Conservation (phyloP, 2,113 vertebrate species). For the Rhabdornis inornatus region DNA sequence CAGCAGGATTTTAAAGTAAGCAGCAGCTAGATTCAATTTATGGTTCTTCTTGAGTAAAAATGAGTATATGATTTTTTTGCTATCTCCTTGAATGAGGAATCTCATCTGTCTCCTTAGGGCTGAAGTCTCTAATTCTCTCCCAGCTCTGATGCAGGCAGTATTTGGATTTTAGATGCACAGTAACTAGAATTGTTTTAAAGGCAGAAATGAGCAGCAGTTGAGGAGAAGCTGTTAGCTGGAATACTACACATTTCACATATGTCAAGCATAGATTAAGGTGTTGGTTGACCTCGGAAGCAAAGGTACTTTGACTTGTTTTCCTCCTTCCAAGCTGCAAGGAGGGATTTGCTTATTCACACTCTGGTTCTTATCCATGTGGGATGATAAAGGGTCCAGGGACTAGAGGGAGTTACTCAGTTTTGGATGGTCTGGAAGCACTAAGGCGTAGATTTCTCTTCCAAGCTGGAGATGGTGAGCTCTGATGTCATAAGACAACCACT, state of each 20-base stretch:
- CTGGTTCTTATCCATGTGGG: background rate
- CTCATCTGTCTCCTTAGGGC: background rate
- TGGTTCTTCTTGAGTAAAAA: background rate
- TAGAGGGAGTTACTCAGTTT: background rate
- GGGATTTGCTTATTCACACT: background rate
- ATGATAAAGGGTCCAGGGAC: background rate
- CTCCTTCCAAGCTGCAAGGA: background rate
- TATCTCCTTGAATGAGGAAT: background rate
- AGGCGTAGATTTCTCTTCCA: background rate
- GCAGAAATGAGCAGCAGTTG: background rate
- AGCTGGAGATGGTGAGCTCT: background rate
- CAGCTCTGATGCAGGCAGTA: background rate
- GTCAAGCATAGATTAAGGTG: background rate
- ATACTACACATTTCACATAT: background rate
- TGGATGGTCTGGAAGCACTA: background rate
- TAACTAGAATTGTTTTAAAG: background rate
- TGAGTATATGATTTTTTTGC: background rate
- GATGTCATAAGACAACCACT: background rate
- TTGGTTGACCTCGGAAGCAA: background rate
- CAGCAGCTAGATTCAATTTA: background rate
- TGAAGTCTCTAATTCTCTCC: background rate
- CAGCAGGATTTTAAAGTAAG: background rate
- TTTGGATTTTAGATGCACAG: background rate
- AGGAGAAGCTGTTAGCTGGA: background rate
- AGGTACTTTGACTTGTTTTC: background rate